Evolutionary conservation across 2,113 vertebrate species (phyloP).

Genomic region (Numida meleagris): DNA sequence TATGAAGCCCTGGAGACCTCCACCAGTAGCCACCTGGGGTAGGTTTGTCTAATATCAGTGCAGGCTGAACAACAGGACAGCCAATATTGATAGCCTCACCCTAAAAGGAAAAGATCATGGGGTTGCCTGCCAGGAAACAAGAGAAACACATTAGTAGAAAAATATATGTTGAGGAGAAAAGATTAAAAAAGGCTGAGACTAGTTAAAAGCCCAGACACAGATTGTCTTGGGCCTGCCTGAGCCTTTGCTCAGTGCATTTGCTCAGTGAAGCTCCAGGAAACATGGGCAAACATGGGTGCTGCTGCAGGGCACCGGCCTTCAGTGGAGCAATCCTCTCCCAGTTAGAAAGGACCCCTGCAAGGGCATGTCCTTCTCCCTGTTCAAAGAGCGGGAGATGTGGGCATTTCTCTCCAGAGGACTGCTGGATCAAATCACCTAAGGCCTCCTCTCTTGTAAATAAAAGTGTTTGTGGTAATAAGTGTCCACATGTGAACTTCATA

Average conservation of each 20-base stretch:
- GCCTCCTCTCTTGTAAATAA: not conserved
- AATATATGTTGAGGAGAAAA: not conserved
- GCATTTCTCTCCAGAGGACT: not conserved
- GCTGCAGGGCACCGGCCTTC: not conserved
- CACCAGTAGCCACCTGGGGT: rapidly evolving
- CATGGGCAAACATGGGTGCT: rapidly evolving
- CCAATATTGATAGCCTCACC: not conserved
- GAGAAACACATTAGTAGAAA: not conserved
- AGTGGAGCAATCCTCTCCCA: not conserved
- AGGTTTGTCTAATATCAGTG: not conserved
- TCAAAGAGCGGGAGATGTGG: not conserved
- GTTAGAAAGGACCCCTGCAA: not conserved
- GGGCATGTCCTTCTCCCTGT: not conserved
- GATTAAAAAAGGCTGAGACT: not conserved
- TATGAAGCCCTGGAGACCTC: not conserved
- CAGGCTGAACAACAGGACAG: not conserved
- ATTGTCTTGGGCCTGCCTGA: not conserved
- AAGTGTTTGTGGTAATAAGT: not conserved
- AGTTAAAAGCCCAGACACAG: not conserved
- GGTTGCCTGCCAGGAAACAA: not conserved
- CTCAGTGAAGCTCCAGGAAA: not conserved
- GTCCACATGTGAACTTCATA: not conserved
- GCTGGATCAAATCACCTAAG: not conserved
- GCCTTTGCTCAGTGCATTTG: not conserved
- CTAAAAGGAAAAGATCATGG: not conserved